phyloP scores from a whole-genome alignment of 2,888 invertebrate genomes.

The Eurytoma adleriae region DNA sequence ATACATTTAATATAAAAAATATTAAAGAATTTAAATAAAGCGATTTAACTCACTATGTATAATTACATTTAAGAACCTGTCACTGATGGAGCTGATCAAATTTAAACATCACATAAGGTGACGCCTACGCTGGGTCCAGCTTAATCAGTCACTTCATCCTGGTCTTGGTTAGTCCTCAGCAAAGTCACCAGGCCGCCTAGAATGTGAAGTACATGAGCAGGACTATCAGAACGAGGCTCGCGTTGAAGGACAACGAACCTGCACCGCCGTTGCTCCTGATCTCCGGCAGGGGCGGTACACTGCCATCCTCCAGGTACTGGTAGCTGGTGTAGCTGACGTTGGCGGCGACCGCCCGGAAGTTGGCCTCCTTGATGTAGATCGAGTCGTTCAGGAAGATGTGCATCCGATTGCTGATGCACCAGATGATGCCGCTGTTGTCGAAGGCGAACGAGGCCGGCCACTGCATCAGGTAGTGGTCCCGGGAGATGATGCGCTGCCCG shows the following conservation, averaged over 20 bases:
- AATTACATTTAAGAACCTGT: no score
- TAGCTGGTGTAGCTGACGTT: constrained; percentile 82
- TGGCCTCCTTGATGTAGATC: constrained; percentile 79
- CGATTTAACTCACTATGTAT: no score
- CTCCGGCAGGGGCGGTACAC: constrained; percentile 64
- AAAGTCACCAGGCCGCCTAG: neutral
- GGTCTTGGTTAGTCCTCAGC: no score
- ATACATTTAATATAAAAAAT: no score
- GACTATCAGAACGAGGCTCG: constrained; percentile 70
- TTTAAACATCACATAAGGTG: no score
- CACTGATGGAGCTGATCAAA: no score
- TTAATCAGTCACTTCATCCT: no score
- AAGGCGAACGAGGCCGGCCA: constrained; percentile 86
- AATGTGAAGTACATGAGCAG: constrained; percentile 70
- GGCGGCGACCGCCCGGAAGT: constrained; percentile 81
- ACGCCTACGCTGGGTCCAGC: no score
- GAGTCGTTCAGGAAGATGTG: constrained; percentile 82
- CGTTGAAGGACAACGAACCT: constrained; percentile 63
- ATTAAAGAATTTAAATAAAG: no score
- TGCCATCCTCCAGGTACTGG: constrained; percentile 76
- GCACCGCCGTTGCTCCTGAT: constrained; percentile 62
- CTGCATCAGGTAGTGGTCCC: constrained; percentile 83
- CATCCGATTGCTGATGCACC: constrained; percentile 83
- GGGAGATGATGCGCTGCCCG: constrained; percentile 82
- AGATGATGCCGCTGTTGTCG: constrained; percentile 82